Evolutionary conservation across 2,888 invertebrate genomes (phyloP).

Genomic region (Noctua janthina): DNA sequence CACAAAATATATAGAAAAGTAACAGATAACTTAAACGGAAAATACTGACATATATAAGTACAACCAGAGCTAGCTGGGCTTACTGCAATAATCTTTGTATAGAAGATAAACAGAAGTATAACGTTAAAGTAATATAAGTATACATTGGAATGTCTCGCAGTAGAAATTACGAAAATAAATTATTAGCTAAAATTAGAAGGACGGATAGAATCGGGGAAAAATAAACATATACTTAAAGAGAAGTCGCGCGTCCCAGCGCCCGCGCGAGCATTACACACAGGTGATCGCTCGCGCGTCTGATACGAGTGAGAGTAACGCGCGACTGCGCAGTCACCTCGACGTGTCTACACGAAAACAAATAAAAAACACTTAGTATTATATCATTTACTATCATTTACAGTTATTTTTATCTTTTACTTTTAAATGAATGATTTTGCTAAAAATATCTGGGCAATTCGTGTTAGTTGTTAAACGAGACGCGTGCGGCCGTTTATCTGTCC

Average conservation of each 20-base stretch:
- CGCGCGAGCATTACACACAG: constrained; percentile 1
- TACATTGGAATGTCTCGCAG: constrained; percentile 62
- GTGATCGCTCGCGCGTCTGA: constrained; percentile 15
- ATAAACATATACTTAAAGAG: constrained; percentile 58
- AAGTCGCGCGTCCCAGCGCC: constrained; percentile 6
- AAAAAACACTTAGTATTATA: constrained; percentile 54
- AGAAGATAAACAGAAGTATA: constrained; percentile 64
- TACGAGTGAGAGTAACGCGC: constrained; percentile 11
- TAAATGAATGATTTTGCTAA: constrained; percentile 39
- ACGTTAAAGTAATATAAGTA: constrained; percentile 62
- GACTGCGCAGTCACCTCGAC: constrained; percentile 11
- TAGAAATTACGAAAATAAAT: constrained; percentile 70
- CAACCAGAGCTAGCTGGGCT: constrained; percentile 73
- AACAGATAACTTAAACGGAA: constrained; percentile 64
- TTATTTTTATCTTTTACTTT: constrained; percentile 42
- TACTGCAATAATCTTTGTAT: constrained; percentile 49
- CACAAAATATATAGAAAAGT: constrained; percentile 66
- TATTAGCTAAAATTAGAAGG: constrained; percentile 75
- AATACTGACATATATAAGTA: constrained; percentile 80
- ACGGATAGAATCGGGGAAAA: constrained; percentile 75
- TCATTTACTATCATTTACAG: constrained; percentile 63
- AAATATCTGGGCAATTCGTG: constrained; percentile 35
- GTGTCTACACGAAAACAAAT: constrained; percentile 29
- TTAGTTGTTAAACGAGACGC: constrained; percentile 21
- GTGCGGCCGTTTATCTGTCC: not conserved